These are phyloP conservation scores for Xenopus borealis DNA, from an alignment of 2,113 vertebrate genomes.

Conservation along the genomic window DNA sequence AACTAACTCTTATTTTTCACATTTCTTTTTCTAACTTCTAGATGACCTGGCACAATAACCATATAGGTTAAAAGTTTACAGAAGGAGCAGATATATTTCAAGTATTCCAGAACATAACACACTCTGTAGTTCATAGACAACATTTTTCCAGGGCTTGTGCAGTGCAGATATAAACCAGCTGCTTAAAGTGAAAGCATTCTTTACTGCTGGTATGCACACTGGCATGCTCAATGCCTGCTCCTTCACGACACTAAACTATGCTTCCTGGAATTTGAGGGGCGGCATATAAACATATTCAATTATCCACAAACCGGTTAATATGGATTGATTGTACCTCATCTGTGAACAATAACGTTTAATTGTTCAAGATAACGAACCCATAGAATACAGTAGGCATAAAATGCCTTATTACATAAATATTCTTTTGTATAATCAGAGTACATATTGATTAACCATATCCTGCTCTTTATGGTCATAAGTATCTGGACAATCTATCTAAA, in stretches of 20 bases:
- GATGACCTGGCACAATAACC: too few relatives aligned
- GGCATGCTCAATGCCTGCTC: slow-evolving; percentile 2
- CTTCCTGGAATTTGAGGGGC: background rate
- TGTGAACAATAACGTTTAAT: too few relatives aligned
- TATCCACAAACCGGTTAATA: background rate
- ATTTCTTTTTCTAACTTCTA: too few relatives aligned
- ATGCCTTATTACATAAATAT: too few relatives aligned
- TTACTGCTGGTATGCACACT: slow-evolving; percentile 19
- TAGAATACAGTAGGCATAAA: too few relatives aligned
- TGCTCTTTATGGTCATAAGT: too few relatives aligned
- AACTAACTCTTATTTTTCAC: too few relatives aligned
- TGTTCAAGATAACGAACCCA: too few relatives aligned
- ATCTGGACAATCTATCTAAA: too few relatives aligned
- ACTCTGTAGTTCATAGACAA: background rate
- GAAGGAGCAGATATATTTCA: background rate
- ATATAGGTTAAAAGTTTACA: background rate
- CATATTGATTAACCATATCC: too few relatives aligned
- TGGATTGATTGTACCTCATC: too few relatives aligned
- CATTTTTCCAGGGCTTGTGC: slow-evolving; percentile 10
- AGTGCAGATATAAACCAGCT: slow-evolving; percentile 34
- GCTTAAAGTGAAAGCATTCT: slow-evolving; percentile 32
- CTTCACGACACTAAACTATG: background rate
- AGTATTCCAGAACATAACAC: slow-evolving; percentile 18
- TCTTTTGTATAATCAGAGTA: too few relatives aligned
- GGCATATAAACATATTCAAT: background rate